A percentile compares a stretch with the other conserved stretches of the same genome.
Conservation (phyloP, 2,797 vertebrate genomes). For the Muraenolepis orangiensis region DNA sequence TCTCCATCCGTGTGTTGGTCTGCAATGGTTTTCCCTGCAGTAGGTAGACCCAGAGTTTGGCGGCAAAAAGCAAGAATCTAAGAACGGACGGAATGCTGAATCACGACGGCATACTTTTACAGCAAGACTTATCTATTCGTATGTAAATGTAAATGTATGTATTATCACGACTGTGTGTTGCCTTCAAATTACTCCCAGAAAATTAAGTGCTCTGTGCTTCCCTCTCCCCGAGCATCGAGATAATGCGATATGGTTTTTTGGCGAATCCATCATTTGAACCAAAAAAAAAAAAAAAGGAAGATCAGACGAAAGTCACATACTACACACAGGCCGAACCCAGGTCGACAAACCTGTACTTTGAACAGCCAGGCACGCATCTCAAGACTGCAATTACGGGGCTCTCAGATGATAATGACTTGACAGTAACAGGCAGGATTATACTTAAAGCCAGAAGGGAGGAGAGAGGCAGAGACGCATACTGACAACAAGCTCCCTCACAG, state of each 20-base stretch:
- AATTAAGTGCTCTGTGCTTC: no score
- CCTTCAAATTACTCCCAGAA: no score
- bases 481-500: background rate
- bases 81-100: background rate
- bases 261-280: background rate
- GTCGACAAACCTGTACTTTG: background rate
- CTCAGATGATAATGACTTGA: background rate
- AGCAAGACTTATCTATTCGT: background rate
- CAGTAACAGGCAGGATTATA: background rate
- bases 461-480: background rate
- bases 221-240: no score
- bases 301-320: background rate
- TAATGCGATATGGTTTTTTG: background rate
- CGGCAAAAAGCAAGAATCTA: no score
- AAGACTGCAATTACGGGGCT: background rate
- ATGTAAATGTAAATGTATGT: no score
- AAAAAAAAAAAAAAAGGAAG: background rate
- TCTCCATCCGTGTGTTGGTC: constrained; percentile 9
- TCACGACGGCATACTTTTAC: background rate
- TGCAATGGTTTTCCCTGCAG: constrained; percentile 1
- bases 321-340: background rate
- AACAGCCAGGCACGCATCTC: background rate
- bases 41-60: background rate
- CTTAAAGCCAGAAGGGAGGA: background rate
- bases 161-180: background rate